A percentile compares a stretch with the other conserved stretches of the same genome.
phyloP scores from a whole-genome alignment of 2,888 invertebrate species.

The Trisateles emortualis region DNA sequence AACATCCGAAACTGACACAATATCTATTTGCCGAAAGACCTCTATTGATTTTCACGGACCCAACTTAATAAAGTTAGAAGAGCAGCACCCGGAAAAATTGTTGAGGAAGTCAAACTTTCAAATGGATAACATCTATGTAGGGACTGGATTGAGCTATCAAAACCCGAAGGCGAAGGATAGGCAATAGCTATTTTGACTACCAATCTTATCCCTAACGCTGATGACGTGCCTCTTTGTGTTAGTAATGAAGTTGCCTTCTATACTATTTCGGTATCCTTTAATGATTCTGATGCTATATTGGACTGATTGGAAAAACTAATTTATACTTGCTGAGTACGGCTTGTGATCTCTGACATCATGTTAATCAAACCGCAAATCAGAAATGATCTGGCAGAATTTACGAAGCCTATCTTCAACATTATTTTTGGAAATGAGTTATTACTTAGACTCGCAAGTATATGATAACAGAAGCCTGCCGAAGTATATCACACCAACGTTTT shows the following conservation, averaged over 20 bases:
- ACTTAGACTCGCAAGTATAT: too few relatives aligned
- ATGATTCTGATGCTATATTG: slow-evolving; percentile 12
- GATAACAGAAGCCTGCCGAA: too few relatives aligned
- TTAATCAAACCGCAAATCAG: slow-evolving; percentile 13
- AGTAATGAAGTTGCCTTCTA: slow-evolving; percentile 24
- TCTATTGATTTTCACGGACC: slow-evolving; percentile 38
- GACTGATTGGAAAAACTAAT: slow-evolving; percentile 37
- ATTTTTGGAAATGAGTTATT: too few relatives aligned
- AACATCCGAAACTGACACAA: slow-evolving; percentile 27
- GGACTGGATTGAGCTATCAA: slow-evolving; percentile 39
- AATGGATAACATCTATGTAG: slow-evolving; percentile 29
- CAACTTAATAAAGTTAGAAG: slow-evolving; percentile 44
- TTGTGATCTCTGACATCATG: neutral
- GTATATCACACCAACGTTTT: too few relatives aligned
- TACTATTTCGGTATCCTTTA: slow-evolving; percentile 25
- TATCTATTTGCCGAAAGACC: slow-evolving; percentile 41
- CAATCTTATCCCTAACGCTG: slow-evolving; percentile 18
- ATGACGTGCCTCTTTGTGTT: slow-evolving; percentile 23
- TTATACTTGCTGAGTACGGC: slow-evolving; percentile 6
- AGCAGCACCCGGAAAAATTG: slow-evolving; percentile 38
- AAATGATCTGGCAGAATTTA: slow-evolving; percentile 6
- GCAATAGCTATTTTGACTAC: slow-evolving; percentile 21
- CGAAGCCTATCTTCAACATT: too few relatives aligned
- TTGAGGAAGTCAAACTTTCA: slow-evolving; percentile 25
- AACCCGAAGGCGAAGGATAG: slow-evolving; percentile 22